Evolutionary conservation across 2,888 invertebrate species (phyloP).

Genomic region (Tromatobia lineatoria): DNA sequence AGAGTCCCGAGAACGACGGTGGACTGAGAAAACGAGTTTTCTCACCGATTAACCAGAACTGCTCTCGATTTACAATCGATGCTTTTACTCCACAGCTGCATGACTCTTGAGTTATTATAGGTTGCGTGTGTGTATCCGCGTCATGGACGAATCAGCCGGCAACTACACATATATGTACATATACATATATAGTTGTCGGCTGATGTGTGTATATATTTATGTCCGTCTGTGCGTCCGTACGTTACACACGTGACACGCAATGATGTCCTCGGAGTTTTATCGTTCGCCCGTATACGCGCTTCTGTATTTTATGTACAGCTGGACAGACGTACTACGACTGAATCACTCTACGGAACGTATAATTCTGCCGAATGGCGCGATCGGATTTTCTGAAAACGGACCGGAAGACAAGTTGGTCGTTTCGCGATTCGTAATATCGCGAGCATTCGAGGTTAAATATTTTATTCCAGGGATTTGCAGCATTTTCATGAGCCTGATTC

Average conservation of each 20-base stretch:
- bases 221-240: neutral
- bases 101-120: constrained; percentile 30
- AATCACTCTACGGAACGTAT: neutral
- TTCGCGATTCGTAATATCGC: constrained; percentile 22
- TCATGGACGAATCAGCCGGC: constrained; percentile 22
- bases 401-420: constrained; percentile 3
- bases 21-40: constrained; percentile 62
- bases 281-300: constrained; percentile 13
- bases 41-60: constrained; percentile 61
- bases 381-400: constrained; percentile 15
- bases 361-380: neutral
- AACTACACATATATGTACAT: constrained; percentile 1
- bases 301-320: constrained; percentile 3
- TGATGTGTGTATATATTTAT: constrained; percentile 6
- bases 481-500: constrained; percentile 44
- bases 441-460: constrained; percentile 26
- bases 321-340: neutral
- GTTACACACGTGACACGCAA: constrained; percentile 5
- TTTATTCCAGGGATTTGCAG: constrained; percentile 41
- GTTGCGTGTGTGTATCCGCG: constrained; percentile 27
- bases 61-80: constrained; percentile 65
- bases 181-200: no score
- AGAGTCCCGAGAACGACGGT: constrained; percentile 46
- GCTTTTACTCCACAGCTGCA: constrained; percentile 58
- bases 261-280: constrained; percentile 28